Conservation (phyloP, 2,888 invertebrate genomes). For the Callinectes sapidus region DNA sequence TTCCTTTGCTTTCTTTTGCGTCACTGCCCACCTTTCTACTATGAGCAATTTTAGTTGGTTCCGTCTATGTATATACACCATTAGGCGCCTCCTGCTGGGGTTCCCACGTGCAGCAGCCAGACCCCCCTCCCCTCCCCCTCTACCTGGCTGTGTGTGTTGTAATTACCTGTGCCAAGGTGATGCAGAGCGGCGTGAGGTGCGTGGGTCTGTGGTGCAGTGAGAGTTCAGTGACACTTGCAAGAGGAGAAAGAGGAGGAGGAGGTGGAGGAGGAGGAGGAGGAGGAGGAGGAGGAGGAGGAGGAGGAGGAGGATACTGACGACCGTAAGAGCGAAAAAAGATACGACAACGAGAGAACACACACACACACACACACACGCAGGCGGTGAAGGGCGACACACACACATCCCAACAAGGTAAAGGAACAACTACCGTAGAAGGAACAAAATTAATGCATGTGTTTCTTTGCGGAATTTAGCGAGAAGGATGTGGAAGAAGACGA, state of each 20-base stretch:
- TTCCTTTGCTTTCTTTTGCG: neutral
- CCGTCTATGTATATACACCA: neutral
- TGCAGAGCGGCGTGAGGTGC: neutral
- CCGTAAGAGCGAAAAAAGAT: neutral
- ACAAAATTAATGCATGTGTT: constrained; percentile 3
- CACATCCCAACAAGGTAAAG: neutral
- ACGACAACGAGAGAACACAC: neutral
- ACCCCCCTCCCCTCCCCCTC: neutral
- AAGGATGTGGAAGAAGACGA: neutral
- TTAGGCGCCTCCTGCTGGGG: neutral
- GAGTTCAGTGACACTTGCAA: neutral
- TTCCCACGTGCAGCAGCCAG: neutral
- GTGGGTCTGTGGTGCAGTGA: neutral
- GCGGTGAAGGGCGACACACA: neutral
- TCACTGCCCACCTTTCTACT: neutral
- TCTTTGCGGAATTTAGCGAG: neutral
- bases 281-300: neutral
- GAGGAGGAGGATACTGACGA: neutral
- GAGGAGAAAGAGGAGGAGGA: neutral
- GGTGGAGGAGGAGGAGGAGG: neutral
- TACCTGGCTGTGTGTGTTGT: neutral
- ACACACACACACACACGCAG: neutral
- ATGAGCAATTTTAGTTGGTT: neutral
- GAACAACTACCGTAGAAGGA: constrained; percentile 1
- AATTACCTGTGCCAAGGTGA: neutral